Percentiles rank a stretch among this genome's conserved stretches.
Conservation (phyloP, 2,113 vertebrate genomes). For the Columba janthina region DNA sequence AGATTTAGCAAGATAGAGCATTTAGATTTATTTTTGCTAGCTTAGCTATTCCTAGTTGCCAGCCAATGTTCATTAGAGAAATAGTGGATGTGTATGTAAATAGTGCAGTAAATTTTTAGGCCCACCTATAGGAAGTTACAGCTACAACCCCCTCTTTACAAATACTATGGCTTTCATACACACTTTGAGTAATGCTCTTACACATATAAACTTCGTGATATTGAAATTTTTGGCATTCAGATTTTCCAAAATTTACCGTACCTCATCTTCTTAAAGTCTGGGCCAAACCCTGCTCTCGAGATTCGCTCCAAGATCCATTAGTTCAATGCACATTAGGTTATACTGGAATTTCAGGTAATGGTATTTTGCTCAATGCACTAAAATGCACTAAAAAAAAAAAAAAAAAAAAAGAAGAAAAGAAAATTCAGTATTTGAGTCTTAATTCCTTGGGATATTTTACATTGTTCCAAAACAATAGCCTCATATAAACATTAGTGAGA, state of each 20-base stretch:
- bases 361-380: not conserved
- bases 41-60: not conserved
- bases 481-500: not conserved
- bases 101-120: not conserved
- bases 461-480: not conserved
- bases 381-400: not conserved
- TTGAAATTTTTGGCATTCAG: not conserved
- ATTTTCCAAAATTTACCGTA: not conserved
- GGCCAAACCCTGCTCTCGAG: not conserved
- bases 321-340: not conserved
- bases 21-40: conserved; percentile 9
- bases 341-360: not conserved
- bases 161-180: not conserved
- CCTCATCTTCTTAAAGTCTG: not conserved
- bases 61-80: not conserved
- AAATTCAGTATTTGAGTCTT: not conserved
- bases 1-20: not conserved
- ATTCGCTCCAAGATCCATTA: not conserved
- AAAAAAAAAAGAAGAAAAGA: not conserved
- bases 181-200: not conserved
- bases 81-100: not conserved
- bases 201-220: not conserved
- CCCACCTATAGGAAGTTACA: not conserved
- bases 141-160: not conserved
- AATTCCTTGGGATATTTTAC: not conserved